Base-by-base conservation (phyloP, 1,140 invertebrate genomes). In the Leptinotarsa undecemlineata region DNA sequence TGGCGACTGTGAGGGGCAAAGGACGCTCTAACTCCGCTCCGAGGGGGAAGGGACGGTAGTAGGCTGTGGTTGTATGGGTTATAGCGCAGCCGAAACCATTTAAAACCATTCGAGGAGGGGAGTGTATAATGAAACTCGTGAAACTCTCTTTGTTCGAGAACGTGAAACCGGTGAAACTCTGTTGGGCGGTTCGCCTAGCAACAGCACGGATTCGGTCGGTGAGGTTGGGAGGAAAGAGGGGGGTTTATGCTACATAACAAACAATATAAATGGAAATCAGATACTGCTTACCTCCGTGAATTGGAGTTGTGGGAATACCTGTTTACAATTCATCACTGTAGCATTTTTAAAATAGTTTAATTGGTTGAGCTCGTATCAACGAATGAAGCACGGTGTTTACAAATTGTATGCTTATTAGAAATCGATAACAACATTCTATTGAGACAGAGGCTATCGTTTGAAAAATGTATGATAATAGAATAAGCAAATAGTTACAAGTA, bases 61-160 rank as follows among this genome's bases (percentile, higher is more conserved):
- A 67, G 71, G 69, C 74, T 74, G 68, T 74, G 73, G 72, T 75
- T 72, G 76, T 68, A 48, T 69, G 72, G 75, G 73, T 68, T 48
- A 67, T 48, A 67, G 79, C 79, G 76, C 77, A 77, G 72, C 75
- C 76, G 76, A 80, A 78, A 42, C 75, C 79, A 77, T 73, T 78
- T 74, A 74, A 75, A 77, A 80, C 75, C 73, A 75, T 73, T 21
- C 33, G 69, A 57, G 33, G 61, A 61, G 73, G 73, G 68, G 71
- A 68, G 33, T 61, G 19, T 71, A 73, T 51, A 70, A 73, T 74
- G 77, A 78, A 74, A 78, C 72, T 74, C 70, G 71, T 77, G 77
- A 77, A 76, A 77, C 77, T 77, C 77, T 68, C 77, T 79, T 80
- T 79, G 79, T 79, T 77, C 67, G 71, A 76, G 62, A 23, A 68